These are phyloP conservation scores for Drosophila kurseongensis DNA, from an alignment of 1,140 invertebrate species.

Conservation along the genomic window DNA sequence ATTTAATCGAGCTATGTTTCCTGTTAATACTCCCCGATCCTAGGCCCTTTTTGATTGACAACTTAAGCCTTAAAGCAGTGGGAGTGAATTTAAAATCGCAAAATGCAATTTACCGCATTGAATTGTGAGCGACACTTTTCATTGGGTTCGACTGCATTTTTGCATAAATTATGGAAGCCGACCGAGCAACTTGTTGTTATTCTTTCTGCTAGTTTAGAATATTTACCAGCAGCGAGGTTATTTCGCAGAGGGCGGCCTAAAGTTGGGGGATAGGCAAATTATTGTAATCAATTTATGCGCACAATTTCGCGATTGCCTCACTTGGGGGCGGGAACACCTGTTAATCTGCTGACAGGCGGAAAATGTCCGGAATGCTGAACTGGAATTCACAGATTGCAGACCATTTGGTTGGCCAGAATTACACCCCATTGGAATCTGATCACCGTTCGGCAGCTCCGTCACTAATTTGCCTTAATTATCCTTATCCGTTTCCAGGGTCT, in stretches of 20 bases:
- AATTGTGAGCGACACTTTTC: constrained; percentile 39
- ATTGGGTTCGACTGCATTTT: constrained; percentile 48
- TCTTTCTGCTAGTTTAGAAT: constrained; percentile 9
- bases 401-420: not conserved
- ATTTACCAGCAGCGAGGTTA: constrained; percentile 24
- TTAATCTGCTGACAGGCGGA: constrained; percentile 51
- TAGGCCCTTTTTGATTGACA: constrained; percentile 34
- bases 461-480: constrained; percentile 53
- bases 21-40: not conserved
- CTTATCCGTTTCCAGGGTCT: constrained; percentile 59
- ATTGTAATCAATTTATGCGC: constrained; percentile 59
- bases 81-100: constrained; percentile 23
- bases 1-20: too few relatives aligned
- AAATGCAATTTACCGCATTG: constrained; percentile 35
- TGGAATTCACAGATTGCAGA: constrained; percentile 13
- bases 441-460: constrained; percentile 16
- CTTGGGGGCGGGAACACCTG: constrained; percentile 53
- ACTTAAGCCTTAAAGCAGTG: constrained; percentile 16
- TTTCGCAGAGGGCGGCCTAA: constrained; percentile 27
- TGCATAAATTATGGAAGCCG: constrained; percentile 67
- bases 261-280: constrained; percentile 29
- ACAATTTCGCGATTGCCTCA: constrained; percentile 29
- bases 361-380: constrained; percentile 25
- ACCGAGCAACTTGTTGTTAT: constrained; percentile 32
- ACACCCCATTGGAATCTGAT: constrained; percentile 6